Evolutionary conservation across 2,113 vertebrate genomes (phyloP).

Genomic region (Prionailurus viverrinus): DNA sequence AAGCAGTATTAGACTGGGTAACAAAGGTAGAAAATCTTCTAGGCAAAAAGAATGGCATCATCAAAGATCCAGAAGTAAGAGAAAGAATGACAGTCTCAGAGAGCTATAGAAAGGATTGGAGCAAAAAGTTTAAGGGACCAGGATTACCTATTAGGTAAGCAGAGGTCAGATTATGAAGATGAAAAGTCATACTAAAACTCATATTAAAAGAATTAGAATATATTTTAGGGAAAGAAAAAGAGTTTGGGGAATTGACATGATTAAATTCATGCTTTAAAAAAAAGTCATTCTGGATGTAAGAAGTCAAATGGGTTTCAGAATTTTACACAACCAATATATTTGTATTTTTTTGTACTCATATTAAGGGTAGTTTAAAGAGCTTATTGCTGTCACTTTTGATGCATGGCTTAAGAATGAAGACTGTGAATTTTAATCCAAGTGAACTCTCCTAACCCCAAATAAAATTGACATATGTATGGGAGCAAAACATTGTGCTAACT

Average conservation of each 20-base stretch:
- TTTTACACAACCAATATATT: background rate
- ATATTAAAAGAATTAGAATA: slow-evolving; percentile 13
- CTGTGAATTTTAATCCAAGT: slow-evolving; percentile 19
- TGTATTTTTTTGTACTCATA: background rate
- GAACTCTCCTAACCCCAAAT: background rate
- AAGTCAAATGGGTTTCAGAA: background rate
- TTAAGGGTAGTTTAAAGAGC: background rate
- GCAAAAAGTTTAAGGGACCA: background rate
- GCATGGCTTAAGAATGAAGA: slow-evolving; percentile 5
- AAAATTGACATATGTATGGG: background rate
- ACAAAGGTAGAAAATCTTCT: background rate
- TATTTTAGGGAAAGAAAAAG: background rate
- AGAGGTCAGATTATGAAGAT: slow-evolving; percentile 13
- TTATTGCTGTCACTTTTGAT: background rate
- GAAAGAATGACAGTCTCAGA: background rate
- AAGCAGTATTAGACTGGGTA: background rate
- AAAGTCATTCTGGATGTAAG: background rate
- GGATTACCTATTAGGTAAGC: background rate
- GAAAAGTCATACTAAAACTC: background rate
- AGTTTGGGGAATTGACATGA: background rate
- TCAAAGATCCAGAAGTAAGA: background rate
- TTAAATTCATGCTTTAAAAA: slow-evolving; percentile 53
- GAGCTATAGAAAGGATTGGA: background rate
- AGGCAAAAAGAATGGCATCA: background rate
- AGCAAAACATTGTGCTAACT: background rate